Conservation (phyloP, 1,140 invertebrate species). For the Onthophagus taurus region DNA sequence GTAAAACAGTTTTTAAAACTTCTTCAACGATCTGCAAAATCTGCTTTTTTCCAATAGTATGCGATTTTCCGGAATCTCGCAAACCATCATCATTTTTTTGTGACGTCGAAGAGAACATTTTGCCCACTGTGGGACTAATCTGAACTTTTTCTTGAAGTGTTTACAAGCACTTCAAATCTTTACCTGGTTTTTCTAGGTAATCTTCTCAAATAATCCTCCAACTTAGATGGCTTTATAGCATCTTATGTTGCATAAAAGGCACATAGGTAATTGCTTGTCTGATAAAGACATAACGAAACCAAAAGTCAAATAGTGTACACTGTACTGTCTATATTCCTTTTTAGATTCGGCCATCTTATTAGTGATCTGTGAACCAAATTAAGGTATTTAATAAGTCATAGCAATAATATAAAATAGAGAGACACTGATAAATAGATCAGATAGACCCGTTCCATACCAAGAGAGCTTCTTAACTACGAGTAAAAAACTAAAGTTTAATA, state of each 20-base stretch:
- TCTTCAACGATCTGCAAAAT: slow-evolving; percentile 30
- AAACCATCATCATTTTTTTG: slow-evolving; percentile 32
- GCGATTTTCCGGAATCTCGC: slow-evolving; percentile 32
- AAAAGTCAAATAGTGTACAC: slow-evolving; percentile 26
- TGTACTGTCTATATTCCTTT: slow-evolving; percentile 28
- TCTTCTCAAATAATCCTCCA: slow-evolving; percentile 34
- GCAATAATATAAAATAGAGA: too few relatives aligned
- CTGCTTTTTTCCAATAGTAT: slow-evolving; percentile 29
- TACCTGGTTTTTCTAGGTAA: slow-evolving; percentile 33
- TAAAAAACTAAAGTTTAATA: too few relatives aligned
- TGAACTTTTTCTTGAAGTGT: slow-evolving; percentile 22
- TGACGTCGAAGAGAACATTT: slow-evolving; percentile 21
- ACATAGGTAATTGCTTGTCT: slow-evolving; percentile 24
- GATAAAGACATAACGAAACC: slow-evolving; percentile 18
- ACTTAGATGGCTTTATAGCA: slow-evolving; percentile 33
- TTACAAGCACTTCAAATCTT: slow-evolving; percentile 32
- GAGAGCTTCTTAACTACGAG: too few relatives aligned
- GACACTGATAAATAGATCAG: too few relatives aligned
- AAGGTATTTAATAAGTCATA: too few relatives aligned
- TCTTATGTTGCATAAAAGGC: slow-evolving; percentile 29
- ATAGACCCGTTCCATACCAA: too few relatives aligned
- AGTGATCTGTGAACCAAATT: too few relatives aligned
- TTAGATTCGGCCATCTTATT: too few relatives aligned
- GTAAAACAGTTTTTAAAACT: slow-evolving; percentile 28
- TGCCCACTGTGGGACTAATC: slow-evolving; percentile 18